Percentiles rank a stretch among this genome's conserved stretches.
These are phyloP conservation scores for human DNA, from an alignment of 2,113 vertebrate species.

Conservation along the genomic window DNA sequence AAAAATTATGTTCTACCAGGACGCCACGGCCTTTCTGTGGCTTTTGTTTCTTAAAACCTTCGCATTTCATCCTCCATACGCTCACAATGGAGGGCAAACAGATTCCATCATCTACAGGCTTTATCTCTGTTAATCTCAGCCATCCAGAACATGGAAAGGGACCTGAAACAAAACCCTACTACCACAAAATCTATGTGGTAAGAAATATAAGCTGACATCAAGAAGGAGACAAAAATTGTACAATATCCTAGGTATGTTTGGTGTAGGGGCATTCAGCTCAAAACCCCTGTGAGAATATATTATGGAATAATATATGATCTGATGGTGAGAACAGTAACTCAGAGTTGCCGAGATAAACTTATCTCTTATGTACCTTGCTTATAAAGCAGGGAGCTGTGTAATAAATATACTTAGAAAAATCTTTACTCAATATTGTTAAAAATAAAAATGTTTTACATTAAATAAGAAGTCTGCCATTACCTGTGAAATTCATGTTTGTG, in stretches of 20 bases:
- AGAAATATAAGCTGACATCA: not conserved
- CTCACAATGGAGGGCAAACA: not conserved
- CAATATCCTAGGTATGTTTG: not conserved
- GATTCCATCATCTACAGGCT: conserved; percentile 9
- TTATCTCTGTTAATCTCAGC: not conserved
- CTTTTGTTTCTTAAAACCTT: conserved; percentile 23
- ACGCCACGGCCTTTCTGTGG: not conserved
- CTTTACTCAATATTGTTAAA: conserved; percentile 1
- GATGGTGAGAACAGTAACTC: not conserved
- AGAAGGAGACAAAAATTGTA: not conserved
- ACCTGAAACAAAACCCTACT: conserved; percentile 13
- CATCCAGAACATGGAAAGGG: not conserved
- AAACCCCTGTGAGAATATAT: not conserved
- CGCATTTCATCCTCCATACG: not conserved
- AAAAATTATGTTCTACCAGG: not conserved
- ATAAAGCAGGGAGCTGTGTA: not conserved
- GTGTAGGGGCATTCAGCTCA: not conserved
- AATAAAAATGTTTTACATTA: conserved; percentile 24
- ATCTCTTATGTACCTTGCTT: not conserved
- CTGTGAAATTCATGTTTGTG: conserved; percentile 11
- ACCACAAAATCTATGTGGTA: not conserved
- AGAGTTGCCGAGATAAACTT: not conserved
- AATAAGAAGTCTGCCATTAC: not conserved
- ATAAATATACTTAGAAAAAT: not conserved
- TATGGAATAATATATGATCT: not conserved